Conservation (phyloP, 2,113 vertebrate genomes). For the Anolis carolinensis region DNA sequence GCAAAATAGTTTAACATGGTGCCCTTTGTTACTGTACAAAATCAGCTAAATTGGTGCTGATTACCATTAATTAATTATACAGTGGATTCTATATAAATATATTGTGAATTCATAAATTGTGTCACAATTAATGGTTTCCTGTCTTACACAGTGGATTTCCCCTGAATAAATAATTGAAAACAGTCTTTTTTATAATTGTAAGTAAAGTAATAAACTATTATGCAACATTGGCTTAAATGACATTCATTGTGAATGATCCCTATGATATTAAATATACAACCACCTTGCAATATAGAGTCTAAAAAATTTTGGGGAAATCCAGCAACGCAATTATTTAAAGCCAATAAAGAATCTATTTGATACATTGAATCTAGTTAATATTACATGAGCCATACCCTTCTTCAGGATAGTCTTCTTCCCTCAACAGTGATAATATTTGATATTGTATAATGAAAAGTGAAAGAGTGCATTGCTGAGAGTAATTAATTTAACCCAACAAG, state of each 20-base stretch:
- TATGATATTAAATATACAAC: background rate
- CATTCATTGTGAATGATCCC: background rate
- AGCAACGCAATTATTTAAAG: conserved; percentile 52
- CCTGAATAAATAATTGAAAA: conserved; percentile 35
- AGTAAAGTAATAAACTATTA: conserved; percentile 29
- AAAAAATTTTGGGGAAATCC: conserved; percentile 24
- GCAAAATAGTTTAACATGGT: conserved; percentile 68
- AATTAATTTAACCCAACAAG: conserved; percentile 99
- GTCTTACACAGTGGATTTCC: conserved; percentile 15
- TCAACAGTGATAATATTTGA: conserved; percentile 91
- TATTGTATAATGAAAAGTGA: conserved; percentile 95
- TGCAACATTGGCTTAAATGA: conserved; percentile 30
- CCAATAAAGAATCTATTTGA: conserved; percentile 33
- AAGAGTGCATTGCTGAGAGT: conserved; percentile 96
- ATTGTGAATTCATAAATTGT: conserved; percentile 58
- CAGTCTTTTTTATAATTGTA: conserved; percentile 23
- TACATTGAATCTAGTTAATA: conserved; percentile 58
- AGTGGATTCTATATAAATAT: conserved; percentile 69
- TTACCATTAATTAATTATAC: conserved; percentile 64
- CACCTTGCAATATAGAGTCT: background rate
- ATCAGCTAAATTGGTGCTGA: conserved; percentile 57
- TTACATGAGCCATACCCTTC: conserved; percentile 60
- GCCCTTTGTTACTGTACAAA: conserved; percentile 60
- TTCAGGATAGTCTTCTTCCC: conserved; percentile 69
- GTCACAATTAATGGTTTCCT: conserved; percentile 38